Conservation (phyloP, 2,113 vertebrate species). For the Clarias macrocephalus region DNA sequence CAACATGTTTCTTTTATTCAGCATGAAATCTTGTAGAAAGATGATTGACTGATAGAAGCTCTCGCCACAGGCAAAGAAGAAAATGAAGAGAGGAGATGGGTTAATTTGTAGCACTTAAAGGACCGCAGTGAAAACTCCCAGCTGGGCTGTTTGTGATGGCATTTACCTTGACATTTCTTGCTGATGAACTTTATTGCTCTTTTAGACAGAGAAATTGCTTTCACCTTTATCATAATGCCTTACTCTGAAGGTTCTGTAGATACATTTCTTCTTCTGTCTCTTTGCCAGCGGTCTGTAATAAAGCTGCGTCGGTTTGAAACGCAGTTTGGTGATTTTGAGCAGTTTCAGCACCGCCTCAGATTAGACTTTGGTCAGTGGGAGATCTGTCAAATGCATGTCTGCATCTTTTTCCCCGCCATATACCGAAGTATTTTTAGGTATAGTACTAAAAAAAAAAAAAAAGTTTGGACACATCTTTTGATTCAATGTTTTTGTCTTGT, state of each 20-base stretch:
- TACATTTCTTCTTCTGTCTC: neutral
- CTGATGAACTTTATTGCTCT: constrained; percentile 30
- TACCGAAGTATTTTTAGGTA: too few species aligned
- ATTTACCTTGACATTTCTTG: constrained; percentile 33
- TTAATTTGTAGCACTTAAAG: neutral
- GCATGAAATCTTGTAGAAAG: neutral
- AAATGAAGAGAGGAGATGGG: neutral
- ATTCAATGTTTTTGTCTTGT: too few species aligned
- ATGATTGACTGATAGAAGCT: constrained; percentile 9
- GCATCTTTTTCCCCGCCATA: neutral
- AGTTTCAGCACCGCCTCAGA: neutral
- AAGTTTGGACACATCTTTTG: too few species aligned
- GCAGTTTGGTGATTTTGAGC: neutral
- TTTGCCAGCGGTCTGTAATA: neutral
- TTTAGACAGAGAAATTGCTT: constrained; percentile 37
- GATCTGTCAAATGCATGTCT: neutral
- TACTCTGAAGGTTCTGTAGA: neutral
- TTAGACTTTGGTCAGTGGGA: neutral
- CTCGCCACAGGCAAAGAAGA: neutral
- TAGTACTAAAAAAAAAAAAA: too few species aligned
- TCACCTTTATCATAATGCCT: constrained; percentile 32
- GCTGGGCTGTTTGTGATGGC: constrained; percentile 22
- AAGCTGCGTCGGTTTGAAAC: neutral
- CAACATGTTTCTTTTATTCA: constrained; percentile 35
- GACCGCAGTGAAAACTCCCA: constrained; percentile 3